Base-by-base conservation (phyloP, 2,888 invertebrate species). In the Metopia argyrocephala region DNA sequence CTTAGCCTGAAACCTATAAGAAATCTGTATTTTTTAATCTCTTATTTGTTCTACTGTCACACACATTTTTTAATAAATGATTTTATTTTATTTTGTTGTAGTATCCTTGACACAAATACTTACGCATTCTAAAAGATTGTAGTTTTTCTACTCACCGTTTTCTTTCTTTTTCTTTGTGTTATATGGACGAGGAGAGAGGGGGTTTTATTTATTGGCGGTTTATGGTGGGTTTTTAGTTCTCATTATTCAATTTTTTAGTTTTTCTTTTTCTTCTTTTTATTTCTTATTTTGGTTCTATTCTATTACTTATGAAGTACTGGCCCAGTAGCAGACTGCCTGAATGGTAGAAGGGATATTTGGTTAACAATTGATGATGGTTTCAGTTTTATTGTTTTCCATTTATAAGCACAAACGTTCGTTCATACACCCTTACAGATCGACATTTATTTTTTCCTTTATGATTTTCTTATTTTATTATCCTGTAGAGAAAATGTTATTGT, bases 101-200 rank as follows among this genome's bases (percentile, higher is more conserved):
- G 83, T 84, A 85, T 84, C 85, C 85, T 85, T 85, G 85, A 85
- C 84, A 85, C 83, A 84, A 84, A 85, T 84, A 76, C 56, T 48
- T 21, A 21, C n/a, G n/a, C n/a, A n/a, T n/a, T n/a, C n/a, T n/a
- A n/a, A n/a, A n/a, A n/a, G n/a, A n/a, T 54, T 54, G 38, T 61
- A 52, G 28, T 28, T 45, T 15, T 38, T 48, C 31, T 12, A 12
- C 1, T n/a, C 25, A 20, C 23, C n/a, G 31, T 15, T 23, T 25
- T 3, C 6, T 21, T 54, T 61, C 20, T 66, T 56, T 66, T 50
- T 38, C 12, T 31, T 31, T 31, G 7, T 7, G 9, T 31, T 7
- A 12, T 31, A 31, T 4, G 9, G 9, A 2, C 1, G 0, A 6
- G 38, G 38, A 38, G 38, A 9, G 31, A 27, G 64, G 48, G 76